These are phyloP conservation scores for Otolemur garnettii DNA, from an alignment of 2,113 vertebrate genomes.

Conservation along the genomic window DNA sequence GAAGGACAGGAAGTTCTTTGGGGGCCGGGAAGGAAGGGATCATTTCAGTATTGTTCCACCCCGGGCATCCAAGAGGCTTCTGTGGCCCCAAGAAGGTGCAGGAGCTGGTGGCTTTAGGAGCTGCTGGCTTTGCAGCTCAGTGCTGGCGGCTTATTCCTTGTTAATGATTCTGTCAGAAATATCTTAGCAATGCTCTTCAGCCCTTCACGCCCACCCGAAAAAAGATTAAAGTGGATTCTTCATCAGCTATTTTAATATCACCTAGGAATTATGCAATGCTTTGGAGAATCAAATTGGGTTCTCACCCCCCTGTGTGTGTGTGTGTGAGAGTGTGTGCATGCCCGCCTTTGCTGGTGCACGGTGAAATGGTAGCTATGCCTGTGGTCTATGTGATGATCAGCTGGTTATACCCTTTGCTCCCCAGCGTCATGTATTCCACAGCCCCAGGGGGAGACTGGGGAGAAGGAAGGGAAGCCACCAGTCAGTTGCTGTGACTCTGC, in stretches of 20 bases:
- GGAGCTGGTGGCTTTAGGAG: not conserved
- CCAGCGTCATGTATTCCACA: not conserved
- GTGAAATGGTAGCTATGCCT: not conserved
- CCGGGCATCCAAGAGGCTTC: not conserved
- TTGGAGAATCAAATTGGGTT: constrained; percentile 48
- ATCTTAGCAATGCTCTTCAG: constrained; percentile 67
- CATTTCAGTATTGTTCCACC: not conserved
- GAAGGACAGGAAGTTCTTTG: not conserved
- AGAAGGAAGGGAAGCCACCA: not conserved
- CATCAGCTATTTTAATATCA: constrained; percentile 76
- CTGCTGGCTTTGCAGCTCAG: not conserved
- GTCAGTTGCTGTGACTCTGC: not conserved
- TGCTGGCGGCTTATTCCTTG: constrained; percentile 39
- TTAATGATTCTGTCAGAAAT: constrained; percentile 73
- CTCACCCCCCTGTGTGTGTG: not conserved
- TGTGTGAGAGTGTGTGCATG: not conserved
- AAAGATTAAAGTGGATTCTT: constrained; percentile 75
- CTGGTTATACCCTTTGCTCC: not conserved
- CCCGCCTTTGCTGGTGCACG: not conserved
- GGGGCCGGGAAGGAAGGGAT: not conserved
- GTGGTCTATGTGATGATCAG: not conserved
- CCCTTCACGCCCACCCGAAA: constrained; percentile 65
- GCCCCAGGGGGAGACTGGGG: not conserved
- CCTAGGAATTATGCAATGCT: constrained; percentile 72
- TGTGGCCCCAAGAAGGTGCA: not conserved